Evolutionary conservation across 2,797 vertebrate species (phyloP).

Genomic region (Tangara arthus): DNA sequence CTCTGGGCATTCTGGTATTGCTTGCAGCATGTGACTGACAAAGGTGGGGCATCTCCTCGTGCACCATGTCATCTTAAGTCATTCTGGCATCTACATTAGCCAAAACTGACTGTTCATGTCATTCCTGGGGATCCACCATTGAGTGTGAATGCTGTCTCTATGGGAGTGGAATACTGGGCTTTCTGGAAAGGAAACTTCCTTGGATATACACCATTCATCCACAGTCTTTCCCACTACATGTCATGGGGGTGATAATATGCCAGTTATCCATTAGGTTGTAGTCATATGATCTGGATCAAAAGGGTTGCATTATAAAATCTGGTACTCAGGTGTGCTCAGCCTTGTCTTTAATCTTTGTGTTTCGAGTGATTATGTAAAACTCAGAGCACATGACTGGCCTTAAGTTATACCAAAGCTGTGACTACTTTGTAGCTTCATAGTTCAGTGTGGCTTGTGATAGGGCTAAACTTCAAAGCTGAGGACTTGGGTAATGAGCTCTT

Average conservation of each 20-base stretch:
- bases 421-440: background rate
- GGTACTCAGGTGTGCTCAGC: background rate
- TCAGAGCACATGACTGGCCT: background rate
- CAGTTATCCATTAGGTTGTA: background rate
- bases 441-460: background rate
- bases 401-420: background rate
- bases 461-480: background rate
- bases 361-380: background rate
- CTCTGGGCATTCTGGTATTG: background rate
- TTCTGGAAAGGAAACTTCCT: background rate
- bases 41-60: background rate
- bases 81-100: background rate
- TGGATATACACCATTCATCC: background rate
- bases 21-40: background rate
- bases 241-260: background rate
- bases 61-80: rapidly evolving
- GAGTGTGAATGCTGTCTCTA: background rate
- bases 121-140: background rate
- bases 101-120: background rate
- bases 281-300: background rate
- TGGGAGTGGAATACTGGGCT: background rate
- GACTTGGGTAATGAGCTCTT: background rate
- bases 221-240: background rate
- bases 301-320: background rate
- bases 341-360: background rate